These are phyloP conservation scores for Nesogale talazaci DNA, from an alignment of 2,113 vertebrate species.

Conservation along the genomic window DNA sequence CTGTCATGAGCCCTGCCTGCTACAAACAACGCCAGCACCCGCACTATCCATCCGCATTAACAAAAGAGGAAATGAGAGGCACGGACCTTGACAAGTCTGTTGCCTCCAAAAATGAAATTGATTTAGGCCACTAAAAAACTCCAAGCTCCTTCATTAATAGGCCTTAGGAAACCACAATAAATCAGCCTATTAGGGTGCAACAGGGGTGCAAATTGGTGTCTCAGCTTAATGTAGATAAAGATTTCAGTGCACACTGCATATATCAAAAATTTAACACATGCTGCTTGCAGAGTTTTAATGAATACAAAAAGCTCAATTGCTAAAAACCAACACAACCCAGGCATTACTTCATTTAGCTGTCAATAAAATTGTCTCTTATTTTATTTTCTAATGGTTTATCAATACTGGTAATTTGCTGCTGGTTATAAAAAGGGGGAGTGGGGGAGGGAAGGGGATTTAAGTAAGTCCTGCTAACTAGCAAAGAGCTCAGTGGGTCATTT, in stretches of 20 bases:
- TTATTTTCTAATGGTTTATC: constrained; percentile 89
- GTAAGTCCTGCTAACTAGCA: constrained; percentile 77
- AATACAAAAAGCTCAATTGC: constrained; percentile 84
- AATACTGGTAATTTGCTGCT: constrained; percentile 84
- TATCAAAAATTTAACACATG: constrained; percentile 85
- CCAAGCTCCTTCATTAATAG: constrained; percentile 79
- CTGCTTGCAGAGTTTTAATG: constrained; percentile 82
- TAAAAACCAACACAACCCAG: constrained; percentile 79
- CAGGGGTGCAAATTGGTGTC: constrained; percentile 78
- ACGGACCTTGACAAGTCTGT: constrained; percentile 80
- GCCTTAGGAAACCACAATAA: constrained; percentile 79
- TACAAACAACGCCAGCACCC: neutral
- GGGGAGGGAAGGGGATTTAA: constrained; percentile 74
- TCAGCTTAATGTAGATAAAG: constrained; percentile 84
- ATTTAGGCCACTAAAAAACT: constrained; percentile 76
- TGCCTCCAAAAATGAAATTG: constrained; percentile 78
- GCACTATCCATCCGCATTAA: neutral
- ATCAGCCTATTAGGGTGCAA: constrained; percentile 80
- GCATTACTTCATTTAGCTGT: constrained; percentile 83
- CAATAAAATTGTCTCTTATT: constrained; percentile 83
- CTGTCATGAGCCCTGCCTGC: neutral
- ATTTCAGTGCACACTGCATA: constrained; percentile 74
- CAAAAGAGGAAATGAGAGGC: constrained; percentile 62
- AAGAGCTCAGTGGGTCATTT: neutral
- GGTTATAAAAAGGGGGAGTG: constrained; percentile 81